Percentiles rank a stretch among this genome's conserved stretches.
phyloP scores from a whole-genome alignment of 2,113 vertebrate species.

The rat (Rattus norvegicus) region GRCr8 NC_086022.1:143707001-143707500 shows the following conservation, averaged over 20 bases:
- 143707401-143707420: not conserved
- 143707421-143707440: not conserved
- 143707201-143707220: not conserved
- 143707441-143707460: too few relatives aligned
- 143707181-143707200: not conserved
- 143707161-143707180: not conserved
- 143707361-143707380: not conserved
- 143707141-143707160: not conserved
- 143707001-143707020: not conserved
- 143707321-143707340: not conserved
- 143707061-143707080: not conserved
- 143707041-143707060: not conserved
- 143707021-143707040: not conserved
- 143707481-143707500: too few relatives aligned
- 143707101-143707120: not conserved
- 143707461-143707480: not conserved
- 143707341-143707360: not conserved
- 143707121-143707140: too few relatives aligned
- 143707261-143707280: not conserved
- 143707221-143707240: not conserved
- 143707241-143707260: not conserved
- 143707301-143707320: not conserved
- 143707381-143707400: too few relatives aligned
- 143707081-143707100: not conserved
- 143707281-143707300: not conserved